Conservation (phyloP, 2,113 vertebrate genomes). For the Fulica atra region DNA sequence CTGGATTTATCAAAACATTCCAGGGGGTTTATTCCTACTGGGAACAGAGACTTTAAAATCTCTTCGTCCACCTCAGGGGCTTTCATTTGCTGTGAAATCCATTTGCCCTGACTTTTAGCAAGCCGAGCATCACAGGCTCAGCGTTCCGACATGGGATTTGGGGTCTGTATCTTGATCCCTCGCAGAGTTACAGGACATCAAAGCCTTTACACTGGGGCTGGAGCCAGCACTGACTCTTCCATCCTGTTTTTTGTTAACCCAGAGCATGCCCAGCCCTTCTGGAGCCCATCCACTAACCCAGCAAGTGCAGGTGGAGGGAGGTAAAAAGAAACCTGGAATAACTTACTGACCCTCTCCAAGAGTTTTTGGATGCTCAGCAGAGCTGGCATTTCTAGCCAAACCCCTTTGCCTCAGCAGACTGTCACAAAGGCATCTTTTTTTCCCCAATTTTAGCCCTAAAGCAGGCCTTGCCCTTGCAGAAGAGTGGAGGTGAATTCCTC, state of each 20-base stretch:
- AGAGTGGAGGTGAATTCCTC: not conserved
- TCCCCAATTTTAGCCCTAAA: not conserved
- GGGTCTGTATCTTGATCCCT: not conserved
- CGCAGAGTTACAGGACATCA: not conserved
- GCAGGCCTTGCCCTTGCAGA: not conserved
- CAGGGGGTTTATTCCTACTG: not conserved
- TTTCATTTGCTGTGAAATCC: not conserved
- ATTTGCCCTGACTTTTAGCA: not conserved
- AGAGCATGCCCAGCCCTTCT: not conserved
- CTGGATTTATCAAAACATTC: not conserved
- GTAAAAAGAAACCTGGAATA: not conserved
- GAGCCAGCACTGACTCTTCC: not conserved
- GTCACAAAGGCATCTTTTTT: accelerated
- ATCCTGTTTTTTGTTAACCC: not conserved
- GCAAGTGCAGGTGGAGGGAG: not conserved
- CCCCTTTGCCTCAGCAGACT: not conserved
- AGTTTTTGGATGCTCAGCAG: not conserved
- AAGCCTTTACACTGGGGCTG: not conserved
- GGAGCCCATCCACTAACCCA: not conserved
- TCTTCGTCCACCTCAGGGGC: not conserved
- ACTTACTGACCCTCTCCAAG: no score
- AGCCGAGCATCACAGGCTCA: not conserved
- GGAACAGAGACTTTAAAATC: not conserved
- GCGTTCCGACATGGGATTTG: not conserved
- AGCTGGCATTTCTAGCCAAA: not conserved